Evolutionary conservation across 2,888 invertebrate species (phyloP).

Genomic region (Pterostichus niger): DNA sequence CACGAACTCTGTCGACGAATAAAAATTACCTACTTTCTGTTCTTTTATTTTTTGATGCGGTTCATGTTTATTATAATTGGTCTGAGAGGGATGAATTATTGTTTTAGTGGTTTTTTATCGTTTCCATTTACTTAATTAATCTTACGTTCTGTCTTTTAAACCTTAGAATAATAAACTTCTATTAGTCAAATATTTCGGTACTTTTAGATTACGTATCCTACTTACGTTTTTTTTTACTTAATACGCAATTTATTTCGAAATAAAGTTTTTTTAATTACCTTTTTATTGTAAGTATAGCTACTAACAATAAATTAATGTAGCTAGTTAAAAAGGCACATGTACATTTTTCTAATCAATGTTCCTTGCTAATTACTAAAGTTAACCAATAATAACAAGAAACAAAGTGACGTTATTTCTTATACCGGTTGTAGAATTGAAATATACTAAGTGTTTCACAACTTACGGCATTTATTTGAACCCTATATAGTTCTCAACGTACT

Average conservation of each 20-base stretch:
- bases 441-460: no score
- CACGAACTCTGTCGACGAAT: slow-evolving; percentile 54
- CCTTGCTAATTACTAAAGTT: neutral
- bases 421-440: no score
- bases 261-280: slow-evolving; percentile 9
- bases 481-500: no score
- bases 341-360: slow-evolving; percentile 10
- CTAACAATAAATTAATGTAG: slow-evolving; percentile 19
- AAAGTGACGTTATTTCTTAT: no score
- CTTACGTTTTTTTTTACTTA: neutral
- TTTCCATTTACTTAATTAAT: slow-evolving; percentile 64
- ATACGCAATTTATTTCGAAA: neutral
- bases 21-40: slow-evolving; percentile 41
- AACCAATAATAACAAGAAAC: neutral
- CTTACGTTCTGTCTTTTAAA: slow-evolving; percentile 17
- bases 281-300: neutral
- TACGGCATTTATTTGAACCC: no score
- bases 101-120: slow-evolving; percentile 57
- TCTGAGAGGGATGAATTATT: slow-evolving; percentile 53
- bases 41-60: slow-evolving; percentile 54
- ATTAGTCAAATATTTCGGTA: neutral
- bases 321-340: neutral
- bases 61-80: slow-evolving; percentile 64
- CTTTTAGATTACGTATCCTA: slow-evolving; percentile 1
- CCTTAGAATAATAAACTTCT: neutral